These are phyloP conservation scores for Sycophaga agraensis DNA, from an alignment of 1,140 invertebrate species.

Conservation along the genomic window DNA sequence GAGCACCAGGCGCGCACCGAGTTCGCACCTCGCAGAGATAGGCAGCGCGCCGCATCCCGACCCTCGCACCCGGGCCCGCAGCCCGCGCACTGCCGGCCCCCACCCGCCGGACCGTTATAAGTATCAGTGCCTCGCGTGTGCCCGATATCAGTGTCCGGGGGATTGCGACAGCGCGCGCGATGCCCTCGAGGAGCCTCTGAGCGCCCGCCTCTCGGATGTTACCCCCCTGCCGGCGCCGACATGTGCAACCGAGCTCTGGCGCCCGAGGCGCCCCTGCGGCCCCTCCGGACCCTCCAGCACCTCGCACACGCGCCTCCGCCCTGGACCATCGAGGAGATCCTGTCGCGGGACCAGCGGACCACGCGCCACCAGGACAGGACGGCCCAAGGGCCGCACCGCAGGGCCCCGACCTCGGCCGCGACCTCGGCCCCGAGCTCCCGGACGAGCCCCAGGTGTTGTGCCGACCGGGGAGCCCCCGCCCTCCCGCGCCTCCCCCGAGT, in stretches of 20 bases:
- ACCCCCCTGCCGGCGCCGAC: not conserved
- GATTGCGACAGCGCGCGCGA: conserved; percentile 37
- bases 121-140: conserved; percentile 50
- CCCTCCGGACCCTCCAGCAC: not conserved
- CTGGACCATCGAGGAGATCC: conserved; percentile 43
- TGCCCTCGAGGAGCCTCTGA: no score
- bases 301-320: not conserved
- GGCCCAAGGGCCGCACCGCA: no score
- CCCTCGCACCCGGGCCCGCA: conserved; percentile 48
- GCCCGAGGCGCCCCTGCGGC: not conserved
- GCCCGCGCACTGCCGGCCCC: conserved; percentile 26
- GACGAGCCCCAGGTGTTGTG: conserved; percentile 17
- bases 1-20: conserved; percentile 35
- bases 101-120: conserved; percentile 38
- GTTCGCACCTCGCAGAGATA: not conserved
- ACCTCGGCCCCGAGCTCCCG: no score
- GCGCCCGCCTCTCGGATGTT: no score
- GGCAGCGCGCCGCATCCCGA: no score
- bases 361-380: conserved; percentile 45
- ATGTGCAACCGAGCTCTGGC: conserved; percentile 7
- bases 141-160: conserved; percentile 47
- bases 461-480: no score
- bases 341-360: conserved; percentile 50
- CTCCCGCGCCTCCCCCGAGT: no score
- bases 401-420: no score